Conservation (phyloP, 2,797 vertebrate genomes). For the Silurus aristotelis region DNA sequence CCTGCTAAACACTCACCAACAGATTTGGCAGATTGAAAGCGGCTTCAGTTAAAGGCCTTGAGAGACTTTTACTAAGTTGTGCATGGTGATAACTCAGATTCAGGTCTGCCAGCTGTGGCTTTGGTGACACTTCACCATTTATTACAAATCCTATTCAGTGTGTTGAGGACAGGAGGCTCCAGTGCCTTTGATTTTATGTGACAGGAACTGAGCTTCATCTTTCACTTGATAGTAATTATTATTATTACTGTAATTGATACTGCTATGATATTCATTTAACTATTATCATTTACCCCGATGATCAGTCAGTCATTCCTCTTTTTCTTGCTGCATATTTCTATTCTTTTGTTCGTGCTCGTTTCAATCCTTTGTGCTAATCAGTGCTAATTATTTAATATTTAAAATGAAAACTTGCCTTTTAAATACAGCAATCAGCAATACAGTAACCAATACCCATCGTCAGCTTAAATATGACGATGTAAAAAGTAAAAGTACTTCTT, state of each 20-base stretch:
- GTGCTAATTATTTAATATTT: no score
- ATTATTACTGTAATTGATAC: not conserved
- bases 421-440: no score
- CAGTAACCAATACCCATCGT: no score
- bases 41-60: not conserved
- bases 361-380: not conserved
- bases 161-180: not conserved
- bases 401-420: no score
- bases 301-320: no score
- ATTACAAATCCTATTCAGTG: slow-evolving; percentile 5
- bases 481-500: no score
- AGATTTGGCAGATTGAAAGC: not conserved
- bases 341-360: not conserved
- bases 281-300: not conserved
- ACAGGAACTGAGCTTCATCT: not conserved
- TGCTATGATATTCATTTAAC: not conserved
- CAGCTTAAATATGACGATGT: no score
- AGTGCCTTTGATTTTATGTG: not conserved
- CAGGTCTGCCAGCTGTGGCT: slow-evolving; percentile 1
- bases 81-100: not conserved
- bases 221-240: not conserved
- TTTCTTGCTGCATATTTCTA: not conserved
- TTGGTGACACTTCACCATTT: not conserved
- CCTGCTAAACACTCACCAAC: slow-evolving; percentile 20
- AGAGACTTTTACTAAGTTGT: not conserved